Evolutionary conservation across 2,888 invertebrate genomes (phyloP), one percentile per base, ranked within the genome.

Genomic region (Ennomos erosarius): DNA sequence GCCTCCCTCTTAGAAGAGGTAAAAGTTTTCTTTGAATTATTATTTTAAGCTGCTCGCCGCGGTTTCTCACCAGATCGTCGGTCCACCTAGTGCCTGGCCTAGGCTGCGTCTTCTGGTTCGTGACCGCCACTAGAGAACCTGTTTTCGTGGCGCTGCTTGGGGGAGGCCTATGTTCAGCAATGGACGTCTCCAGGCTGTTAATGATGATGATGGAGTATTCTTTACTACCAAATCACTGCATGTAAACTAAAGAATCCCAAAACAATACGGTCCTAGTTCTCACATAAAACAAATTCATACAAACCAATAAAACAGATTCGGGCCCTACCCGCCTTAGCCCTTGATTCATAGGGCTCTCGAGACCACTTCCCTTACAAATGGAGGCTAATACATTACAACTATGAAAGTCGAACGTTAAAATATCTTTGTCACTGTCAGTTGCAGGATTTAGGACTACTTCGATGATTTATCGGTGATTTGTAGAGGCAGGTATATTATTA

Each of bases 341-440:
- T 62, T 64, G 67, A 71, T 65, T 62, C 68, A 69, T 67, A 44
- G 60, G 63, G 52, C 71, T 58, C 65, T 59, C 40, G 69, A 64
- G 71, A 61, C 62, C 68, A 65, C 69, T 71, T 66, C 60, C 45
- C 59, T 64, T 57, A 66, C 71, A 69, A 71, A 69, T 71, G 65
- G 65, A 47, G 59, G 59, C 55, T 64, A 65, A 69, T 69, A 69
- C 67, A 67, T 69, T 65, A 67, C 67, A 63, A 67, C 67, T 69
- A 69, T 69, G 67, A 65, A 69, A 69, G 65, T 69, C 62, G 65
- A 69, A 67, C 64, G 60, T 54, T 67, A 56, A 63, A 69, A 69
- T 65, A 63, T 69, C 68, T 69, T 67, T 69, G 63, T 69, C 67
- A 65, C 60, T 67, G 69, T 69, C 69, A 61, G 35, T 12, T 39